phyloP scores from a whole-genome alignment of 2,113 vertebrate genomes.

The Sorex fumeus region DNA sequence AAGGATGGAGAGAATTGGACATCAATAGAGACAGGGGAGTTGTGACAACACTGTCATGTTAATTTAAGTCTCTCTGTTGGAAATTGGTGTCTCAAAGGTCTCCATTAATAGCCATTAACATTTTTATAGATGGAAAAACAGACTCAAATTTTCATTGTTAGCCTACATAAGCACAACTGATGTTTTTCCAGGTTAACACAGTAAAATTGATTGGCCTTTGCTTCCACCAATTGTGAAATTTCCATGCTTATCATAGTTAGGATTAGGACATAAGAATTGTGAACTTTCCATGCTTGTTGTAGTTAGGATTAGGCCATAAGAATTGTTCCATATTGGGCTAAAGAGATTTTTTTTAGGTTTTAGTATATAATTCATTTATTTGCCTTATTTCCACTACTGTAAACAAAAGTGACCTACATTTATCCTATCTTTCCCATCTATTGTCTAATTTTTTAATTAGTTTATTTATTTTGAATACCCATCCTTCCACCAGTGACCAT shows the following conservation, averaged over 20 bases:
- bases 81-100: no score
- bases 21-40: no score
- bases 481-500: no score
- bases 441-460: no score
- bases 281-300: background rate
- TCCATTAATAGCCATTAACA: no score
- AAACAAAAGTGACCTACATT: background rate
- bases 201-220: background rate
- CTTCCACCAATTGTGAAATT: background rate
- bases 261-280: background rate
- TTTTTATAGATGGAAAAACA: conserved; percentile 4
- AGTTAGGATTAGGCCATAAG: background rate
- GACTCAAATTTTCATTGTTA: conserved; percentile 5
- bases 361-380: background rate
- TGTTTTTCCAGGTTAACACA: background rate
- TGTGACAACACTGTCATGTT: no score
- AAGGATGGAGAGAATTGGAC: no score
- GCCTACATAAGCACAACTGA: background rate
- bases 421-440: no score
- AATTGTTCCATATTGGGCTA: no score
- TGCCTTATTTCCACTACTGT: background rate
- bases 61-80: no score
- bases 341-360: background rate
- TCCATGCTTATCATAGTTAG: background rate
- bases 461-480: no score